A percentile compares a stretch with the other conserved stretches of the same genome.
Evolutionary conservation across 1,140 invertebrate species (phyloP).

Genomic region (Homalodisca vitripennis): DNA sequence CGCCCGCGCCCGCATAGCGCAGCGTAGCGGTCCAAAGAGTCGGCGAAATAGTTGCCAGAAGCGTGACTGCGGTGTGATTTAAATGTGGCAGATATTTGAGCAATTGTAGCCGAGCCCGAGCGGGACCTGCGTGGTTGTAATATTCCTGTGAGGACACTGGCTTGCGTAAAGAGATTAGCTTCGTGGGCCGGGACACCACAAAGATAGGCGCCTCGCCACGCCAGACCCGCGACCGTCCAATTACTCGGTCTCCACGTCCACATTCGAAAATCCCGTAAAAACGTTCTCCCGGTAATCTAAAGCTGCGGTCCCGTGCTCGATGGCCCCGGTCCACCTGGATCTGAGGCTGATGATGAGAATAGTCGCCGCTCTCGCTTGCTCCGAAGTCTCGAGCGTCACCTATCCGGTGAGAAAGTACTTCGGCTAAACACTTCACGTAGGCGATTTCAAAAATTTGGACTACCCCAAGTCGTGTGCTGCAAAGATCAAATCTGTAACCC

Average conservation of each 20-base stretch:
- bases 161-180: constrained; percentile 15
- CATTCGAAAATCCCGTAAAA: constrained; percentile 18
- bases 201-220: constrained; percentile 10
- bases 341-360: not conserved
- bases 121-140: constrained; percentile 1
- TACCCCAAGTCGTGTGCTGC: no score
- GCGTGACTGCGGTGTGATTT: constrained; percentile 14
- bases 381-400: no score
- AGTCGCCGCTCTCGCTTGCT: no score
- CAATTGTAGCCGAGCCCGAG: not conserved
- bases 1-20: no score
- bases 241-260: no score
- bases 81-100: constrained; percentile 19
- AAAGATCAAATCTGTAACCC: no score
- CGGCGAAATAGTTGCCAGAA: not conserved
- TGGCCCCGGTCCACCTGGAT: not conserved
- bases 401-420: no score
- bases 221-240: no score
- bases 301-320: not conserved
- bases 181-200: not conserved
- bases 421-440: no score
- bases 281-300: not conserved
- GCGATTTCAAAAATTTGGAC: no score
- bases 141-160: constrained; percentile 6
- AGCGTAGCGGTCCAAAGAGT: no score